A percentile compares a stretch with the other conserved stretches of the same genome.
These are phyloP conservation scores for Acheta domesticus DNA, from an alignment of 2,888 invertebrate species.

Conservation along the genomic window DNA sequence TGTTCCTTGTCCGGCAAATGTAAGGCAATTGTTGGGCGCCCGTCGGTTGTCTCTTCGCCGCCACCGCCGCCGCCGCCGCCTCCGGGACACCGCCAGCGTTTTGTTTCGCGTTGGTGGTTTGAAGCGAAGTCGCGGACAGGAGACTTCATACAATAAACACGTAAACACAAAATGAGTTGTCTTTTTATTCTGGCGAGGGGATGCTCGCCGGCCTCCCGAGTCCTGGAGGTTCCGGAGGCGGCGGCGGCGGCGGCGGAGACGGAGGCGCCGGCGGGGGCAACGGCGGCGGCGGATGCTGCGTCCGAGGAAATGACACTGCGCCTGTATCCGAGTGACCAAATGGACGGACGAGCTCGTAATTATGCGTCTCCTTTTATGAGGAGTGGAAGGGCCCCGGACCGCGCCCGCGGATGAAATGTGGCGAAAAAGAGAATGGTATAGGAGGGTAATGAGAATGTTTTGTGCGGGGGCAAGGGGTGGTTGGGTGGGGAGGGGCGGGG, in stretches of 20 bases:
- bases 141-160: slow-evolving; percentile 18
- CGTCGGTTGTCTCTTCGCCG: not conserved
- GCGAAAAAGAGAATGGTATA: not conserved
- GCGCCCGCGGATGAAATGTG: not conserved
- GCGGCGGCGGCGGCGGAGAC: too few species aligned
- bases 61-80: too few species aligned
- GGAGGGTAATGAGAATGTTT: too few species aligned
- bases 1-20: slow-evolving; percentile 11
- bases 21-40: not conserved
- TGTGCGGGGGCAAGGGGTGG: too few species aligned
- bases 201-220: not conserved
- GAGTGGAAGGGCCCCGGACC: not conserved
- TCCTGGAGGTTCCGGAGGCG: too few species aligned
- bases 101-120: not conserved
- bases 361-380: slow-evolving; percentile 18
- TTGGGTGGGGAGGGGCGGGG: not conserved
- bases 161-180: not conserved
- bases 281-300: too few species aligned
- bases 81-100: not conserved
- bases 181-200: not conserved
- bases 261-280: too few species aligned
- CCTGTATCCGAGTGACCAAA: too few species aligned
- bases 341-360: not conserved
- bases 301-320: too few species aligned
- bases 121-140: slow-evolving; percentile 1